Conservation (phyloP, 1,140 invertebrate species). For the Ectropis grisescens region DNA sequence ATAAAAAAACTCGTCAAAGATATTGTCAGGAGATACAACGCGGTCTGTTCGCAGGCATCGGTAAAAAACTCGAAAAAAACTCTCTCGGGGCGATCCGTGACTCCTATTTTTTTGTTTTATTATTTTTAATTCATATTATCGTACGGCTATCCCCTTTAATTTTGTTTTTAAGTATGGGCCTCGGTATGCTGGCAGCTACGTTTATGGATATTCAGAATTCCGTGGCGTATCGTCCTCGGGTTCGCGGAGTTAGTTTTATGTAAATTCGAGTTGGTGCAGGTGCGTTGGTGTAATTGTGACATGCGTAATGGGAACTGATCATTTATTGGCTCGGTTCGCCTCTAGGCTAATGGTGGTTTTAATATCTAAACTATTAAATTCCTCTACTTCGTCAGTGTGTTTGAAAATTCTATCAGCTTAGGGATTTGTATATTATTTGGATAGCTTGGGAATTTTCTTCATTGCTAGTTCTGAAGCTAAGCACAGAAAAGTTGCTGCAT, state of each 20-base stretch:
- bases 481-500: too few relatives aligned
- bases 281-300: constrained; percentile 48
- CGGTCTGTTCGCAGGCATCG: constrained; percentile 57
- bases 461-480: too few relatives aligned
- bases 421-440: too few relatives aligned
- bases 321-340: constrained; percentile 8
- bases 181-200: constrained; percentile 62
- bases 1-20: constrained; percentile 68
- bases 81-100: constrained; percentile 63
- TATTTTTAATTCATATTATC: constrained; percentile 71
- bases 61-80: constrained; percentile 46
- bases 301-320: constrained; percentile 28
- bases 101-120: constrained; percentile 68
- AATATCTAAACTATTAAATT: too few relatives aligned
- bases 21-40: constrained; percentile 63
- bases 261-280: constrained; percentile 48
- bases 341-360: too few relatives aligned
- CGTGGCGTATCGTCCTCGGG: constrained; percentile 46
- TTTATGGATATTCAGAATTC: constrained; percentile 66
- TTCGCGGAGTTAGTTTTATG: constrained; percentile 60
- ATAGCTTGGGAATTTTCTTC: too few relatives aligned
- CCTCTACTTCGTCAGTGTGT: too few relatives aligned
- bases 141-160: constrained; percentile 68
- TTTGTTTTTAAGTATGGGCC: constrained; percentile 69
- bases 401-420: too few relatives aligned